These are phyloP conservation scores for Acleris holmiana DNA, from an alignment of 2,888 invertebrate species.

Conservation along the genomic window DNA sequence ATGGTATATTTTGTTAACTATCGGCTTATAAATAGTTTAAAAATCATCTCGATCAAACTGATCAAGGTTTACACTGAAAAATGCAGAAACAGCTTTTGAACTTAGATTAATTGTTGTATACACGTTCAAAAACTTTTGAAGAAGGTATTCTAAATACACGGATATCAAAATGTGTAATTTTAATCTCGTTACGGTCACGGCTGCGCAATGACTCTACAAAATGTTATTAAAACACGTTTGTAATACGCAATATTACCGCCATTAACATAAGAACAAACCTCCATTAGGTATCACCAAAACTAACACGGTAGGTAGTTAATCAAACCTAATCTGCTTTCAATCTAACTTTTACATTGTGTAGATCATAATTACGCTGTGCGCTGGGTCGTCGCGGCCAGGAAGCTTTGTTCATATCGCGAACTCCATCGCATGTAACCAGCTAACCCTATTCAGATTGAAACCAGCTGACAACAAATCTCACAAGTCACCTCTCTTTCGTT, in stretches of 20 bases:
- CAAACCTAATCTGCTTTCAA: conserved; percentile 70
- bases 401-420: conserved; percentile 73
- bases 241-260: conserved; percentile 26
- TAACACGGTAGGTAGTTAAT: conserved; percentile 63
- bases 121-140: background rate
- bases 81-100: too few relatives aligned
- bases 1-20: too few relatives aligned
- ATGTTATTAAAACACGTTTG: conserved; percentile 24
- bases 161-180: conserved; percentile 5
- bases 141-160: background rate
- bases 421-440: conserved; percentile 59
- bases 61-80: too few relatives aligned
- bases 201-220: conserved; percentile 23
- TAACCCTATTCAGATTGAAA: conserved; percentile 47
- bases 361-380: conserved; percentile 77
- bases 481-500: conserved; percentile 27
- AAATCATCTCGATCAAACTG: too few relatives aligned
- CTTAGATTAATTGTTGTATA: too few relatives aligned
- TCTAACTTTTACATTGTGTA: conserved; percentile 65
- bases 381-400: conserved; percentile 66
- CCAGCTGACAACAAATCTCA: conserved; percentile 44
- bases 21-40: too few relatives aligned
- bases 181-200: conserved; percentile 22
- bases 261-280: conserved; percentile 31
- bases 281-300: conserved; percentile 49